These are phyloP conservation scores for Sebastes hubbsi DNA, from an alignment of 2,797 vertebrate genomes.

Conservation along the genomic window DNA sequence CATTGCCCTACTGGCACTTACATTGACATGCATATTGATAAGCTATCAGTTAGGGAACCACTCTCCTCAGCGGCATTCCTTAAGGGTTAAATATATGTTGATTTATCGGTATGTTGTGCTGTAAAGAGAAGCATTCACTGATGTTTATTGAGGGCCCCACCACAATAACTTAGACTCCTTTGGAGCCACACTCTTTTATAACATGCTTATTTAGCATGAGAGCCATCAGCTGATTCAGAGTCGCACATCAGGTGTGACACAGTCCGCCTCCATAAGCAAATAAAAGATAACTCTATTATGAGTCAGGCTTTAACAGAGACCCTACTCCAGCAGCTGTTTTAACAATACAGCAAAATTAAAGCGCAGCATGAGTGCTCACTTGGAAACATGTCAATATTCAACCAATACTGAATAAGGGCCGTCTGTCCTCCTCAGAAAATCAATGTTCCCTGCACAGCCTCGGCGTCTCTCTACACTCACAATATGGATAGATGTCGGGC, in stretches of 20 bases:
- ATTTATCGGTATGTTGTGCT: constrained; percentile 27
- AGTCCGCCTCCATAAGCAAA: constrained; percentile 53
- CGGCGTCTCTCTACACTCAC: constrained; percentile 10
- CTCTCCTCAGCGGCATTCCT: neutral
- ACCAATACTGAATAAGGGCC: constrained; percentile 44
- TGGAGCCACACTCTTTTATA: neutral
- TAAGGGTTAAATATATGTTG: constrained; percentile 28
- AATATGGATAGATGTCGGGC: constrained; percentile 16
- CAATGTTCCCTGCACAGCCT: constrained; percentile 29
- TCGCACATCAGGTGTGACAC: constrained; percentile 53
- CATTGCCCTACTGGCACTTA: neutral
- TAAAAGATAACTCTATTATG: constrained; percentile 50
- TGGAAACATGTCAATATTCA: constrained; percentile 57
- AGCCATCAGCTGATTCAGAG: constrained; percentile 50
- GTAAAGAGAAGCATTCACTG: neutral
- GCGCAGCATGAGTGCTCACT: constrained; percentile 43
- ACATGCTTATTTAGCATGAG: constrained; percentile 25
- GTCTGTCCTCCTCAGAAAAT: constrained; percentile 37
- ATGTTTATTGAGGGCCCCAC: neutral
- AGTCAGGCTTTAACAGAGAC: constrained; percentile 32
- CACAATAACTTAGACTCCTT: constrained; percentile 11
- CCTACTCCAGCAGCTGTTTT: constrained; percentile 39
- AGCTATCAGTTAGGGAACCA: constrained; percentile 10
- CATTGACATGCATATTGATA: constrained; percentile 15
- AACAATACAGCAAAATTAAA: constrained; percentile 60